These are phyloP conservation scores for Nasonovia ribisnigri DNA, from an alignment of 2,888 invertebrate genomes.

Conservation along the genomic window DNA sequence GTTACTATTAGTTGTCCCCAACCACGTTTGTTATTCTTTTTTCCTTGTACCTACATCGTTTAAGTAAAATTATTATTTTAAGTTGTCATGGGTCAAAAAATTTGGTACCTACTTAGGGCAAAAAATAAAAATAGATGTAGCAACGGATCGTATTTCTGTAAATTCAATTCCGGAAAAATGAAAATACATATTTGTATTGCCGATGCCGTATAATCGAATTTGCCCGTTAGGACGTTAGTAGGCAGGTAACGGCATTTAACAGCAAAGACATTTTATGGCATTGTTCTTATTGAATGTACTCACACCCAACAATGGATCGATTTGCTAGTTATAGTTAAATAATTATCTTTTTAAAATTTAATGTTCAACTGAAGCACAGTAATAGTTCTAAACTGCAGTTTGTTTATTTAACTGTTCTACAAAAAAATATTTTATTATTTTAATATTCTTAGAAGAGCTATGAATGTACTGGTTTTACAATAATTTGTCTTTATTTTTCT, in stretches of 20 bases:
- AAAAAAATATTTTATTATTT: neutral
- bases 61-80: slow-evolving; percentile 20
- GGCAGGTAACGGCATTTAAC: slow-evolving; percentile 17
- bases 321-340: neutral
- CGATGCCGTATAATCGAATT: neutral
- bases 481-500: no score
- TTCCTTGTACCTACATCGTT: neutral
- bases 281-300: neutral
- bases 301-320: no score
- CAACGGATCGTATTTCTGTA: neutral
- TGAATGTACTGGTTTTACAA: no score
- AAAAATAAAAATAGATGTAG: neutral
- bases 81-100: neutral
- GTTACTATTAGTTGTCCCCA: neutral
- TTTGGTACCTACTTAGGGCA: no score
- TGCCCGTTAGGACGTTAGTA: neutral
- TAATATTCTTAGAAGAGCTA: neutral
- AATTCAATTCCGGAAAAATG: slow-evolving; percentile 37
- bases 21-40: neutral
- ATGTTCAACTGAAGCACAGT: neutral
- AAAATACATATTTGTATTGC: slow-evolving; percentile 26
- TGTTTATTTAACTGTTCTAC: neutral
- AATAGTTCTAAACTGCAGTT: neutral
- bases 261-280: neutral
- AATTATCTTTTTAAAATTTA: neutral